Base-by-base conservation (phyloP, 2,113 vertebrate genomes). In the Neoarius graeffei region DNA sequence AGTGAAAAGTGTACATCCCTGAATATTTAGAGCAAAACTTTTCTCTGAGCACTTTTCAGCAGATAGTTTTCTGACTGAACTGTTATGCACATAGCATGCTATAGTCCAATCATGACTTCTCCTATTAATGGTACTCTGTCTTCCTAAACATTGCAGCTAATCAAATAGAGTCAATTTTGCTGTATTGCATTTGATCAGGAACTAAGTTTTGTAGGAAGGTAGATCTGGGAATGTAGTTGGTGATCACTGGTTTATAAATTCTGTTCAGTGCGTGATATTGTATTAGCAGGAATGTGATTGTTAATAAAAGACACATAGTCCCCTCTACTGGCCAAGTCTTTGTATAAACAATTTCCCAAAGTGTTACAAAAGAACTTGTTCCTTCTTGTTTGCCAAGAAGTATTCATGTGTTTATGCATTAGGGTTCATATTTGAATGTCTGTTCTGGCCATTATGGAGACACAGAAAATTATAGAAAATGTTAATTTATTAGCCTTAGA, bases 241-340 rank as follows among this genome's bases (percentile, higher is more conserved):
- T 50, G 42, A 69, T 69, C 67, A 69, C 67, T 17, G 27, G 7
- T 73, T 48, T 14, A 30, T 56, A 13, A 35, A 85, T 54, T 59
- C 66, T 71, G 15, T 30, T 42, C 27, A 57, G 3, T 56, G 27
- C 73, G 66, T 42, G 10, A 9, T 10, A 4, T 5, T 19, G 59
- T 67, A 17, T 35, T 20, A 13, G 57, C 0, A 17, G 73, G 4
- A 13, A 4, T 64, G 62, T 57, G 13, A 7, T 69, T 11, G 50
- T 57, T 81, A 67, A 66, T 27, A 81, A 81, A 81, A 71, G 64
- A 54, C 69, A 17, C 27, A 20, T 81, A 86, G 17, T 81, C 77
- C 77, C 60, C 62, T 71, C 85, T 86, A 59, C 17, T 81, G 85
- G 52, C 23, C 13, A 62, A 17, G 42, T 7, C 1, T 60, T 23